Conservation (phyloP, 2,113 vertebrate genomes). For the Salvelinus fontinalis region DNA sequence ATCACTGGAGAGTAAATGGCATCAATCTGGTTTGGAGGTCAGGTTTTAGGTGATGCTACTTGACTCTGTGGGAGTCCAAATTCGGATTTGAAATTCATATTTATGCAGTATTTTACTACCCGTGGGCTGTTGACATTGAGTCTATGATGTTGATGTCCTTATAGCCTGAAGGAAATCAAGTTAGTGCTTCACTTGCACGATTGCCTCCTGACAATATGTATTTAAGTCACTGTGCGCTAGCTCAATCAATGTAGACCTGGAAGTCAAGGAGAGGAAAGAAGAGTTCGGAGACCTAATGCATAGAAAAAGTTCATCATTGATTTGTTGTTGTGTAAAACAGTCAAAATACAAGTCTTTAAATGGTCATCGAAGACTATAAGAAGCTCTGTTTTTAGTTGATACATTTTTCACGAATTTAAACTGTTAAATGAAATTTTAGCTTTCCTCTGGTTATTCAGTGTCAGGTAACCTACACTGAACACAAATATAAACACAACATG, state of each 20-base stretch:
- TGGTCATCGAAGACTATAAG: no score
- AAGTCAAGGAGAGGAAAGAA: constrained; percentile 8
- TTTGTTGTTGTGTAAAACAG: neutral
- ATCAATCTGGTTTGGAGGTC: constrained; percentile 45
- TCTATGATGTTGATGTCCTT: constrained; percentile 47
- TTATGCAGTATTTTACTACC: constrained; percentile 20
- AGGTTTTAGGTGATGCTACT: constrained; percentile 37
- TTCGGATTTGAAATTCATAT: constrained; percentile 32
- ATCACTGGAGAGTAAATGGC: neutral
- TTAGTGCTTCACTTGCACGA: constrained; percentile 45
- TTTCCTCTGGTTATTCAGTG: neutral
- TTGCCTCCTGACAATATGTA: constrained; percentile 53
- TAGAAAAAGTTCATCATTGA: neutral
- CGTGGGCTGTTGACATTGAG: constrained; percentile 47
- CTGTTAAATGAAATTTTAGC: neutral
- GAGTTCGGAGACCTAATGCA: neutral
- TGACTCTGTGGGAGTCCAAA: neutral
- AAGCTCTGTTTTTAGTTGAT: neutral
- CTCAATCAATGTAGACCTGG: constrained; percentile 45
- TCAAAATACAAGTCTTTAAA: no score
- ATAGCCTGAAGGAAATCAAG: constrained; percentile 52
- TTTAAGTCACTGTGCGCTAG: constrained; percentile 45
- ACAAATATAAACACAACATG: no score
- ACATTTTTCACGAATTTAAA: no score
- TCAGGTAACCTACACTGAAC: neutral